A percentile compares a stretch with the other conserved stretches of the same genome.
phyloP scores from a whole-genome alignment of 1,140 invertebrate genomes.

The Drosophila tani region DNA sequence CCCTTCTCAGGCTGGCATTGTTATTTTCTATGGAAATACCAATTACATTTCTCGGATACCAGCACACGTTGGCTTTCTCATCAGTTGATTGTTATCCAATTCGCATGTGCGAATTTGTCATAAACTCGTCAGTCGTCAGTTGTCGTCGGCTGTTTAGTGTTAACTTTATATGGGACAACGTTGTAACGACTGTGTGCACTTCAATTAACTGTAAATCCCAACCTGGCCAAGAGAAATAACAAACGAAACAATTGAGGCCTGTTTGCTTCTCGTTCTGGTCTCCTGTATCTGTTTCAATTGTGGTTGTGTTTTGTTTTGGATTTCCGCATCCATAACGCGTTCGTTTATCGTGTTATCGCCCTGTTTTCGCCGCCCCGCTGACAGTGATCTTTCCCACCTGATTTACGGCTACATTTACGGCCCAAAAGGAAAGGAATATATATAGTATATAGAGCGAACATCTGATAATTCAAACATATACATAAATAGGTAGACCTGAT shows the following conservation, averaged over 20 bases:
- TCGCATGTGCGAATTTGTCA: conserved; percentile 34
- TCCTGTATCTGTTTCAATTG: conserved; percentile 22
- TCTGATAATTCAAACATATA: conserved; percentile 18
- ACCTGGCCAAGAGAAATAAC: conserved; percentile 8
- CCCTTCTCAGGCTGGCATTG: neutral
- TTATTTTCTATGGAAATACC: conserved; percentile 10
- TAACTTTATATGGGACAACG: conserved; percentile 38
- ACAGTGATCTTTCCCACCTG: conserved; percentile 44
- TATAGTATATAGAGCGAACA: neutral
- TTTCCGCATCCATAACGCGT: conserved; percentile 52
- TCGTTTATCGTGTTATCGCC: conserved; percentile 33
- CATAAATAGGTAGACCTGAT: conserved; percentile 9
- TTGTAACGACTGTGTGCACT: conserved; percentile 35
- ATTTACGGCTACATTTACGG: conserved; percentile 38
- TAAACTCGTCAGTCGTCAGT: neutral
- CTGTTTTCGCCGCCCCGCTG: conserved; percentile 26
- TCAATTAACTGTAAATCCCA: conserved; percentile 41
- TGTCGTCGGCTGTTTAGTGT: conserved; percentile 11
- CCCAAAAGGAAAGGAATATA: conserved; percentile 18
- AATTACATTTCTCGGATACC: conserved; percentile 9
- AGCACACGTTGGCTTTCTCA: conserved; percentile 19
- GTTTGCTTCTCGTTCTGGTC: conserved; percentile 28
- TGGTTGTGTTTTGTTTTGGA: conserved; percentile 42
- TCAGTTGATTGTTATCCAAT: conserved; percentile 34
- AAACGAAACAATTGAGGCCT: conserved; percentile 31